Evolutionary conservation across 2,888 invertebrate genomes (phyloP).

Genomic region (Campoplex capitator): DNA sequence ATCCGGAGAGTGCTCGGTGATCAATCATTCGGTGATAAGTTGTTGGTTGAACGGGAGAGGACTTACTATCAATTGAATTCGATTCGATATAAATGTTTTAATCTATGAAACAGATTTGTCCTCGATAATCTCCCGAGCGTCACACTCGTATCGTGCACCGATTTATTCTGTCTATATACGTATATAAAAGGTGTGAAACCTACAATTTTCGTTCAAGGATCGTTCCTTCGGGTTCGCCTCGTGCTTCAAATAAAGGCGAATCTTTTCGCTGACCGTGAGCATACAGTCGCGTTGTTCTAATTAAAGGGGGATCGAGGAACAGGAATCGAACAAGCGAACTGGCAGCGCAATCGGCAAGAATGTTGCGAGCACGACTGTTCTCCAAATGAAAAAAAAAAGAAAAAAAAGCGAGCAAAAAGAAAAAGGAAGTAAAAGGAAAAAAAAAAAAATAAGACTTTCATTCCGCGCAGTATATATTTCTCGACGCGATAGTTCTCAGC

Average conservation of each 20-base stretch:
- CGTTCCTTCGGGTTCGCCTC: not conserved
- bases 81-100: not conserved
- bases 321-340: conserved; percentile 26
- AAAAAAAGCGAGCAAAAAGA: conserved; percentile 9
- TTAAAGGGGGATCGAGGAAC: conserved; percentile 26
- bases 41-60: not conserved
- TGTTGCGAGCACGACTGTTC: conserved; percentile 43
- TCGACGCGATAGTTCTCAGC: conserved; percentile 43
- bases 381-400: conserved; percentile 17
- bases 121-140: not conserved
- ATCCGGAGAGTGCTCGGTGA: not conserved
- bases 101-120: not conserved
- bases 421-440: not conserved
- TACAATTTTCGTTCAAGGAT: not conserved
- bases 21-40: not conserved
- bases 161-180: not conserved
- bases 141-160: not conserved
- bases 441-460: conserved; percentile 20
- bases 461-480: conserved; percentile 44
- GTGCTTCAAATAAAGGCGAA: not conserved
- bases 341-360: conserved; percentile 47
- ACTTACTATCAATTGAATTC: not conserved
- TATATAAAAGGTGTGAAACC: not conserved
- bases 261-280: conserved; percentile 43
- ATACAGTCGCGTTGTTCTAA: conserved; percentile 4